phyloP scores from a whole-genome alignment of 1,140 invertebrate species.

The Drosophila kurseongensis region DNA sequence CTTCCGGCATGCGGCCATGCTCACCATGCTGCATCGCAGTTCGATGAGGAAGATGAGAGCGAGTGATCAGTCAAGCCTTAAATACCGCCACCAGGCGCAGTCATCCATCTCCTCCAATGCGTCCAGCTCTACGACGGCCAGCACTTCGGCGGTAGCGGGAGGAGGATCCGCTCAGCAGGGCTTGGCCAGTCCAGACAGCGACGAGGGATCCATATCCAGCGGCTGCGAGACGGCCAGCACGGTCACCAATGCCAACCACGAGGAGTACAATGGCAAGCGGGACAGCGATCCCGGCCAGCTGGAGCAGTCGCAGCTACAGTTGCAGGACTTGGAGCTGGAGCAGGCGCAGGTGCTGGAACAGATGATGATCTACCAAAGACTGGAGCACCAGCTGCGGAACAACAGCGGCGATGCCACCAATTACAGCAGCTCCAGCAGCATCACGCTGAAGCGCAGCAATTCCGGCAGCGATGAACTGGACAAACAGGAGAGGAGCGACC shows the following conservation, averaged over 20 bases:
- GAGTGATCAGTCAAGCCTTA: constrained; percentile 84
- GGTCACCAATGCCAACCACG: constrained; percentile 83
- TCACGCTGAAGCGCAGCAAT: constrained; percentile 72
- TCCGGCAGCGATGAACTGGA: constrained; percentile 46
- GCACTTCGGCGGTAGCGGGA: constrained; percentile 51
- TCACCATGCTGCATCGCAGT: constrained; percentile 81
- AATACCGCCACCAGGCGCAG: constrained; percentile 80
- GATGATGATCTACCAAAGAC: constrained; percentile 82
- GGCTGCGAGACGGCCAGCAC: constrained; percentile 92
- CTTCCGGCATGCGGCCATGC: constrained; percentile 79
- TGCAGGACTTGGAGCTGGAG: constrained; percentile 48
- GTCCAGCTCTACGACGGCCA: constrained; percentile 82
- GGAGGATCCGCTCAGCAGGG: constrained; percentile 65
- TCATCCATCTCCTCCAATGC: constrained; percentile 81
- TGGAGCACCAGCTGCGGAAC: constrained; percentile 73
- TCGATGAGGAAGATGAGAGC: constrained; percentile 84
- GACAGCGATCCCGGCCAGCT: constrained; percentile 26
- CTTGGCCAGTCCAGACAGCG: constrained; percentile 86
- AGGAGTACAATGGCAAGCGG: constrained; percentile 54
- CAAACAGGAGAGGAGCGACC: constrained; percentile 31
- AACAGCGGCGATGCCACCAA: constrained; percentile 73
- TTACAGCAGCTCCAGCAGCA: constrained; percentile 81
- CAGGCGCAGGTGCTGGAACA: constrained; percentile 74
- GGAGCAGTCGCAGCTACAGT: constrained; percentile 59
- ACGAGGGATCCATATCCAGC: constrained; percentile 91